phyloP scores from a whole-genome alignment of 2,797 vertebrate species.

The Sus cebifrons region DNA sequence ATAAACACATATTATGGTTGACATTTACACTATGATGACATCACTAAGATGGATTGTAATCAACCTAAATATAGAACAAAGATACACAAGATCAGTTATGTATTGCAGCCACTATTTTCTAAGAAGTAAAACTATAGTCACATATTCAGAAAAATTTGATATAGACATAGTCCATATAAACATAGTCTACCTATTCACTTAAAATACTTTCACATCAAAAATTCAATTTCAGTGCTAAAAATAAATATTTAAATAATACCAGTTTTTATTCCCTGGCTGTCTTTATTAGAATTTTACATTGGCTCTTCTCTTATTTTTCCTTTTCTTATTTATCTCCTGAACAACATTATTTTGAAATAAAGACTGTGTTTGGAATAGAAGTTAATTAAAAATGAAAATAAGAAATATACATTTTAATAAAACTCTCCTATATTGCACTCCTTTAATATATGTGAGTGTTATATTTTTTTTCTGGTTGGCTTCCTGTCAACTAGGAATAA shows the following conservation, averaged over 20 bases:
- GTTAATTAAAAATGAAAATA: conserved; percentile 73
- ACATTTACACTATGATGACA: not conserved
- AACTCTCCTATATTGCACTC: not conserved
- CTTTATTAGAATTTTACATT: conserved; percentile 25
- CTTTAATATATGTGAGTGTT: not conserved
- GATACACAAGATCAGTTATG: not conserved
- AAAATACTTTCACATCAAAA: not conserved
- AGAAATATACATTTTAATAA: conserved; percentile 16
- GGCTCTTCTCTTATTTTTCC: not conserved
- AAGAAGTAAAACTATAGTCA: not conserved
- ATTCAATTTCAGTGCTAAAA: not conserved
- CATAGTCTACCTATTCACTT: not conserved
- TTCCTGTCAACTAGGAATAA: not conserved
- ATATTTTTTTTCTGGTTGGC: not conserved
- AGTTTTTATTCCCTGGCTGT: not conserved
- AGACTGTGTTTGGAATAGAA: conserved; percentile 5
- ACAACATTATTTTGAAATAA: conserved; percentile 48
- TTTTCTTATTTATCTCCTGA: not conserved
- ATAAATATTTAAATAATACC: not conserved
- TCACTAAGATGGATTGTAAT: not conserved
- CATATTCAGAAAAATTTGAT: not conserved
- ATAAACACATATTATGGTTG: not conserved
- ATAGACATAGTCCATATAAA: not conserved
- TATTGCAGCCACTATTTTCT: not conserved
- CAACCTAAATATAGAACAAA: not conserved